These are phyloP conservation scores for Drosophila testacea DNA, from an alignment of 2,888 invertebrate genomes.

Conservation along the genomic window DNA sequence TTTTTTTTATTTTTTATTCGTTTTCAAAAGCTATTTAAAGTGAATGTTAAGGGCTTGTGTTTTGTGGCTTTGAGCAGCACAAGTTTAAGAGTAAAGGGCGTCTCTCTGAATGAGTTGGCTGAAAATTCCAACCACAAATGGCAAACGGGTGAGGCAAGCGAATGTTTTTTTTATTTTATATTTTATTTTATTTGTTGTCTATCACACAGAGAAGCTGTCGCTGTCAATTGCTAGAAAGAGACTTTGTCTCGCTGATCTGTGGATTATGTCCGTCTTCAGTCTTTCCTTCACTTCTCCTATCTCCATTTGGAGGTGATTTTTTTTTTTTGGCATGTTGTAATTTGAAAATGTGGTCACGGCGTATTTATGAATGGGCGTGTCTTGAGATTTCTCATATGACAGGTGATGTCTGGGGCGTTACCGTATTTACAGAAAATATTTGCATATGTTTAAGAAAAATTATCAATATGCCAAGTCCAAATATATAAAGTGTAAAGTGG, in stretches of 20 bases:
- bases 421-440: conserved; percentile 38
- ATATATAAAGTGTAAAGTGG: conserved; percentile 9
- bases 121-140: conserved; percentile 32
- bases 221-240: neutral
- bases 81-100: conserved; percentile 39
- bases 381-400: conserved; percentile 39
- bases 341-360: conserved; percentile 54
- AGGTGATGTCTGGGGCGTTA: conserved; percentile 47
- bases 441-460: conserved; percentile 29
- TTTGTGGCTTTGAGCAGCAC: conserved; percentile 39
- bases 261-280: conserved; percentile 11
- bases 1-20: conserved; percentile 1
- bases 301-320: neutral
- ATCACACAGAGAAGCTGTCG: neutral
- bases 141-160: neutral
- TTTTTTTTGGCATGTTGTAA: conserved; percentile 48
- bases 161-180: conserved; percentile 8
- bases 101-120: conserved; percentile 45
- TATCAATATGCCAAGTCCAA: neutral
- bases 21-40: conserved; percentile 69
- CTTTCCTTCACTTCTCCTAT: conserved; percentile 1
- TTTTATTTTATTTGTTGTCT: too few relatives aligned
- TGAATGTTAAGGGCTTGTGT: conserved; percentile 74
- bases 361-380: conserved; percentile 47
- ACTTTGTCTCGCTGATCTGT: conserved; percentile 30